Conservation (phyloP, 1,140 invertebrate species). For the Macrocentrus cingulum region DNA sequence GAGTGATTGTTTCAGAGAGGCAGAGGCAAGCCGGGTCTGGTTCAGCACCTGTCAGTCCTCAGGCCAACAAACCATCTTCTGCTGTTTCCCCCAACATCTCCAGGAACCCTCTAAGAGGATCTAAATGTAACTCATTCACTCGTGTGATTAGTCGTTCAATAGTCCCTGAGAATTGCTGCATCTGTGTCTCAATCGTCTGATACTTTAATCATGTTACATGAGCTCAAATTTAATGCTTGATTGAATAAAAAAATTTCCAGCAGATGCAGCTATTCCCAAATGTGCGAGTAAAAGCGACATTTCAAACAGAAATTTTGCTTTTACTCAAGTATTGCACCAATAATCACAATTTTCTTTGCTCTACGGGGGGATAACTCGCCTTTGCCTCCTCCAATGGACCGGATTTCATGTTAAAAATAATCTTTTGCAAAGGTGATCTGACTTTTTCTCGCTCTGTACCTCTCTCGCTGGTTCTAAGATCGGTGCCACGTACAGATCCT, state of each 20-base stretch:
- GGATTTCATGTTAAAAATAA: not conserved
- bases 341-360: too few species aligned
- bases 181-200: too few species aligned
- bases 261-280: conserved; percentile 8
- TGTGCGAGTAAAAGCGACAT: conserved; percentile 11
- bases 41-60: conserved; percentile 57
- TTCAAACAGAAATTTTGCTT: not conserved
- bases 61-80: conserved; percentile 56
- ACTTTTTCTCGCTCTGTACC: conserved; percentile 14
- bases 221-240: too few species aligned
- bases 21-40: conserved; percentile 59
- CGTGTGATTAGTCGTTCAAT: conserved; percentile 32
- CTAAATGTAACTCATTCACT: conserved; percentile 71
- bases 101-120: conserved; percentile 75
- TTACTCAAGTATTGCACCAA: not conserved
- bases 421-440: conserved; percentile 17
- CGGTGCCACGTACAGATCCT: conserved; percentile 5
- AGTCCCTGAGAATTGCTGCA: conserved; percentile 25
- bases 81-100: conserved; percentile 62
- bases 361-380: conserved; percentile 11
- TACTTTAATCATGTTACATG: too few species aligned
- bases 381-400: conserved; percentile 17
- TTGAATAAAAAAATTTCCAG: too few species aligned
- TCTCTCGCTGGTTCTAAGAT: not conserved
- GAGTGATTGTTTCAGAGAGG: conserved; percentile 59